Evolutionary conservation across 2,113 vertebrate species (phyloP).

Genomic region (Chrysochloris asiatica): DNA sequence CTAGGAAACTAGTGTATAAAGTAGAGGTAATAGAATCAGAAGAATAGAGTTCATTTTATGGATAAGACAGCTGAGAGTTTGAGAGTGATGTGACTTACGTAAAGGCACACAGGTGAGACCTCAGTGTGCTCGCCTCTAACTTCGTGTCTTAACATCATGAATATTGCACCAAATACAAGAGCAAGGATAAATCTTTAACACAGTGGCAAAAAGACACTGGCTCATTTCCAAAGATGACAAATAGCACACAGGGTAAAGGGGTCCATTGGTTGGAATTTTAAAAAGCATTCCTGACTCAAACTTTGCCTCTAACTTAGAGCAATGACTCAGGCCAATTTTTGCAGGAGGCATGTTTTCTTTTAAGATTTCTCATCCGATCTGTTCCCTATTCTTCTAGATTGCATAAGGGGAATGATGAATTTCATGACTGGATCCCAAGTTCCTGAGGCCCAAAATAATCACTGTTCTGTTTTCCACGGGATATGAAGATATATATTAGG

Average conservation of each 20-base stretch:
- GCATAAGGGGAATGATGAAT: conserved; percentile 61
- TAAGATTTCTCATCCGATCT: conserved; percentile 57
- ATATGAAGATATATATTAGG: conserved; percentile 56
- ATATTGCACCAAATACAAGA: not conserved
- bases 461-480: conserved; percentile 51
- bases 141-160: not conserved
- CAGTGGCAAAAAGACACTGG: not conserved
- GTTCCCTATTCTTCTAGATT: conserved; percentile 56
- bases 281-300: conserved; percentile 7
- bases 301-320: conserved; percentile 15
- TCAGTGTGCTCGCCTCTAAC: not conserved
- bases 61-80: not conserved
- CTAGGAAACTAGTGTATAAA: not conserved
- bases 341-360: conserved; percentile 48
- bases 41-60: not conserved
- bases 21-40: not conserved
- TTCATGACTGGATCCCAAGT: conserved; percentile 53
- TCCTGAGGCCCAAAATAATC: conserved; percentile 64
- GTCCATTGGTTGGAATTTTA: not conserved
- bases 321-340: conserved; percentile 68
- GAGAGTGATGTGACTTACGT: not conserved
- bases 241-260: not conserved
- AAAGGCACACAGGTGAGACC: too few relatives aligned
- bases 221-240: not conserved
- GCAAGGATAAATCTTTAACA: not conserved